phyloP scores from a whole-genome alignment of 2,888 invertebrate species.

The Latrodectus elegans region DNA sequence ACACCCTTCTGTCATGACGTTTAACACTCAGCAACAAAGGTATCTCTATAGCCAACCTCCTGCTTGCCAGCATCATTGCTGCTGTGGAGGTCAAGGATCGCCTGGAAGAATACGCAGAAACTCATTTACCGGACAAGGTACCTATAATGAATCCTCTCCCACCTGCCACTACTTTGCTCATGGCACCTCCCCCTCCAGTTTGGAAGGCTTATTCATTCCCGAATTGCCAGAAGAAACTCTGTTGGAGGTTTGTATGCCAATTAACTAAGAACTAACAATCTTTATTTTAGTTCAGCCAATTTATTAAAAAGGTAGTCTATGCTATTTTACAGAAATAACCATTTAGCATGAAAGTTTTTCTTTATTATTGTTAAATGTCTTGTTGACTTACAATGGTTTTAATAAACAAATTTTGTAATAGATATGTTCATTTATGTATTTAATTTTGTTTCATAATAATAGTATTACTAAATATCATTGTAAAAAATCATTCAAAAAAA shows the following conservation, averaged over 20 bases:
- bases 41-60: slow-evolving; percentile 32
- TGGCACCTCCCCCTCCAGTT: slow-evolving; percentile 74
- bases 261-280: too few relatives aligned
- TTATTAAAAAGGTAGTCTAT: too few relatives aligned
- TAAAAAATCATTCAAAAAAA: too few relatives aligned
- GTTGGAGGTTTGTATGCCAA: slow-evolving; percentile 79
- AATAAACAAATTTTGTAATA: too few relatives aligned
- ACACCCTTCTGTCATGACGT: slow-evolving; percentile 28
- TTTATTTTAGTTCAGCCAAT: too few relatives aligned
- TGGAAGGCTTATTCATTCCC: slow-evolving; percentile 81
- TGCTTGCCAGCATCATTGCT: slow-evolving; percentile 46
- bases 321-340: too few relatives aligned
- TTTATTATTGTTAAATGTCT: too few relatives aligned
- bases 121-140: slow-evolving; percentile 13
- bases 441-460: too few relatives aligned
- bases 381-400: too few relatives aligned
- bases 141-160: slow-evolving; percentile 35
- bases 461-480: too few relatives aligned
- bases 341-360: too few relatives aligned
- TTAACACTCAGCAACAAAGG: slow-evolving; percentile 32
- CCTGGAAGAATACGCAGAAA: slow-evolving; percentile 48
- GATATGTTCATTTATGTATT: too few relatives aligned
- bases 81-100: slow-evolving; percentile 45
- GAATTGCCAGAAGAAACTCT: slow-evolving; percentile 96
- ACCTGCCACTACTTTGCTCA: slow-evolving; percentile 55